Evolutionary conservation across 2,888 invertebrate species (phyloP).

Genomic region (Elmis aenea): DNA sequence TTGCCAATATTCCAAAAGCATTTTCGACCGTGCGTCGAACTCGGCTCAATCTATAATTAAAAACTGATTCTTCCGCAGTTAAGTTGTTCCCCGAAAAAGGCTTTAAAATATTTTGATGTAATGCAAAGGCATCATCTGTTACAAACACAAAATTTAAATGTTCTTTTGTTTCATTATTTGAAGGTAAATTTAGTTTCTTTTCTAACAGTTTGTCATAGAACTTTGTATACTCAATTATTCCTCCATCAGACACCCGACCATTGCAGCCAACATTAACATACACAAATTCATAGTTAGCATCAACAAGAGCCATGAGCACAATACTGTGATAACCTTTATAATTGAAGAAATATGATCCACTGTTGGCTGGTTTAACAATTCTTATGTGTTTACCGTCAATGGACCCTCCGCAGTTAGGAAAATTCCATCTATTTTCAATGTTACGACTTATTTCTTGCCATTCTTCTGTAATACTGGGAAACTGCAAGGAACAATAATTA

Average conservation of each 20-base stretch:
- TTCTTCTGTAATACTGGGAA: conserved; percentile 2
- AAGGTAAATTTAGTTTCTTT: conserved; percentile 2
- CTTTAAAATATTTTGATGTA: conserved; percentile 6
- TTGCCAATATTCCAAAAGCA: conserved; percentile 3
- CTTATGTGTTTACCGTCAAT: conserved; percentile 1
- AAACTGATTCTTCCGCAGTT: neutral
- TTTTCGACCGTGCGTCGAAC: too few relatives aligned
- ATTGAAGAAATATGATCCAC: conserved; percentile 3
- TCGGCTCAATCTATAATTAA: conserved; percentile 5
- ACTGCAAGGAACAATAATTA: neutral
- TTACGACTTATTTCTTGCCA: conserved; percentile 3
- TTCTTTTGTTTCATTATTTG: too few relatives aligned
- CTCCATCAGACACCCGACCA: conserved; percentile 2
- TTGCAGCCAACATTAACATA: conserved; percentile 1
- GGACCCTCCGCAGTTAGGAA: conserved; percentile 2
- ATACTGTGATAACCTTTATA: conserved; percentile 3
- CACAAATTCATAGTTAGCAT: conserved; percentile 1
- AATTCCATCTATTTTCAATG: conserved; percentile 2
- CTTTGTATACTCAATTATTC: conserved; percentile 1
- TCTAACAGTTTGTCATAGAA: conserved; percentile 3
- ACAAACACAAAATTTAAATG: too few relatives aligned
- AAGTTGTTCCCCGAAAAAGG: conserved; percentile 1
- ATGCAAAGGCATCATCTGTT: conserved; percentile 4
- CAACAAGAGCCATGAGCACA: conserved; percentile 2
- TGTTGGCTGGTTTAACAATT: conserved; percentile 2